phyloP scores from a whole-genome alignment of 2,888 invertebrate species.

The Acronicta psi region DNA sequence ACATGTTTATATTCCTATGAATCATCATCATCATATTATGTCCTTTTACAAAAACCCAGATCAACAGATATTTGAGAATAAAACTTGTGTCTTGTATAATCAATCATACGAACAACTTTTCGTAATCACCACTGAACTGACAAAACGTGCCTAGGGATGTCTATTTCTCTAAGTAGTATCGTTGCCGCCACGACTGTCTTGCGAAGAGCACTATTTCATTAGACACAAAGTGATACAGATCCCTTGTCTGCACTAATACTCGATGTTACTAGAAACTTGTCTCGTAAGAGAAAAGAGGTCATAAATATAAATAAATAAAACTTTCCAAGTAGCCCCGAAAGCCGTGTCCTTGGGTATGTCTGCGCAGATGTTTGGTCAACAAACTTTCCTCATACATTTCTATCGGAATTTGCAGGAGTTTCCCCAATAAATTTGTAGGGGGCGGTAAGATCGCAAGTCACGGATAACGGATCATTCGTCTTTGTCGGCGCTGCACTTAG shows the following conservation, averaged over 20 bases:
- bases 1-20: no score
- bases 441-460: slow-evolving; percentile 45
- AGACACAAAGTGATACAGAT: slow-evolving; percentile 14
- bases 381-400: slow-evolving; percentile 42
- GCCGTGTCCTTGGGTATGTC: slow-evolving; percentile 27
- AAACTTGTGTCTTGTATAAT: no score
- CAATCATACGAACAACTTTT: not conserved
- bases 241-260: slow-evolving; percentile 1
- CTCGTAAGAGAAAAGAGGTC: slow-evolving; percentile 10
- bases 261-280: slow-evolving; percentile 2
- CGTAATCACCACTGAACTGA: not conserved
- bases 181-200: no score
- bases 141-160: not conserved
- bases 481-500: slow-evolving; percentile 53
- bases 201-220: not conserved
- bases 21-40: no score
- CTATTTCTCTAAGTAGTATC: no score
- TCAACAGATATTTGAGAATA: no score
- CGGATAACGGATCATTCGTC: slow-evolving; percentile 37
- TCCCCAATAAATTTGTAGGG: slow-evolving; percentile 42
- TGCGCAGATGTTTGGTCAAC: slow-evolving; percentile 13
- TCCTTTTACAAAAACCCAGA: no score
- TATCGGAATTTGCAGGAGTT: slow-evolving; percentile 39
- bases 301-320: slow-evolving; percentile 39
- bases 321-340: slow-evolving; percentile 23